phyloP scores from a whole-genome alignment of 2,888 invertebrate genomes.

The Folsomia manolachei region DNA sequence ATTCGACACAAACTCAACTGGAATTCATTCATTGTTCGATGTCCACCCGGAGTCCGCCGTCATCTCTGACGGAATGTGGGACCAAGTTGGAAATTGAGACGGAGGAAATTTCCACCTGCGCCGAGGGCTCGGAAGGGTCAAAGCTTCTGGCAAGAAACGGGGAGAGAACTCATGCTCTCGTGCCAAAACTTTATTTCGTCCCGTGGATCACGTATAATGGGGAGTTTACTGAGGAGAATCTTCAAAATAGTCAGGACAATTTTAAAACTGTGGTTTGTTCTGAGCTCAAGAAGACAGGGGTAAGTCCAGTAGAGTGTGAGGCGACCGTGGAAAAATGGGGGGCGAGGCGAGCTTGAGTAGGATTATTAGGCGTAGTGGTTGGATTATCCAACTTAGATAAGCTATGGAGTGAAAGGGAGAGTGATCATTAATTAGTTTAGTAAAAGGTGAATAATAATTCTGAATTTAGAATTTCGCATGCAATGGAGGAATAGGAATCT shows the following conservation, averaged over 20 bases:
- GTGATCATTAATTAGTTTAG: background rate
- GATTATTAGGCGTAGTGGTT: too few relatives aligned
- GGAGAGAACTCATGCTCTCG: slow-evolving; percentile 68
- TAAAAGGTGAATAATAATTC: background rate
- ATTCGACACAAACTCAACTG: slow-evolving; percentile 20
- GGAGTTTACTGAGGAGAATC: slow-evolving; percentile 53
- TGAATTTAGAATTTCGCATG: slow-evolving; percentile 1
- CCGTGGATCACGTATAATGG: slow-evolving; percentile 75
- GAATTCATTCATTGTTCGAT: slow-evolving; percentile 47
- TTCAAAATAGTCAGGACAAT: slow-evolving; percentile 27
- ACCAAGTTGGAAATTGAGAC: slow-evolving; percentile 14
- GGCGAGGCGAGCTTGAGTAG: slow-evolving; percentile 27
- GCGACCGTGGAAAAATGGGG: slow-evolving; percentile 34
- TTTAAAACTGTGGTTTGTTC: slow-evolving; percentile 36
- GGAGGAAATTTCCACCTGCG: slow-evolving; percentile 64
- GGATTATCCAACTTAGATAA: too few relatives aligned
- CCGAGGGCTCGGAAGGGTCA: slow-evolving; percentile 63
- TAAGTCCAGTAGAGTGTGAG: slow-evolving; percentile 25
- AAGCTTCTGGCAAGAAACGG: slow-evolving; percentile 71
- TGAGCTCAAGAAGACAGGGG: slow-evolving; percentile 24
- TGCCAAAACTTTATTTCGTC: slow-evolving; percentile 68
- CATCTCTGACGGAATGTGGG: slow-evolving; percentile 32
- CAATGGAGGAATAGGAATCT: slow-evolving; percentile 3
- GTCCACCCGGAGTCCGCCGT: slow-evolving; percentile 34
- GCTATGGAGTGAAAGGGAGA: too few relatives aligned